Conservation (phyloP, 2,113 vertebrate species). For the Caloenas nicobarica region DNA sequence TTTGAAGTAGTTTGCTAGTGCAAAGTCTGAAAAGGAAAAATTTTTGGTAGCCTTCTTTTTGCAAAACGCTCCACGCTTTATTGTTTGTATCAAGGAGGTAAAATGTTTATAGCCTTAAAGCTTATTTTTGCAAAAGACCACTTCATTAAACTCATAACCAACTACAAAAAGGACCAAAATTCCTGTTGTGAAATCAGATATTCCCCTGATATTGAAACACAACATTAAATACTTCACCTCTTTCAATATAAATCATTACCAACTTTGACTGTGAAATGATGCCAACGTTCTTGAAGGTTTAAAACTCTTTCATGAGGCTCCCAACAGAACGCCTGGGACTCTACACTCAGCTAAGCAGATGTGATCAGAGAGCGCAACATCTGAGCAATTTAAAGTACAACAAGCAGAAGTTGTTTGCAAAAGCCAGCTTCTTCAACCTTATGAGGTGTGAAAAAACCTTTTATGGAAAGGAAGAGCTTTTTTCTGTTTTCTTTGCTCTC, state of each 20-base stretch:
- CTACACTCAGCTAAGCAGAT: background rate
- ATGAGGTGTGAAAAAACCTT: too few species aligned
- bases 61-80: background rate
- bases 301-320: background rate
- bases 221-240: background rate
- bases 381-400: background rate
- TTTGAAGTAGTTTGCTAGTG: background rate
- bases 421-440: background rate
- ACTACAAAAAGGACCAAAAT: rapidly evolving
- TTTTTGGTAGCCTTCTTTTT: background rate
- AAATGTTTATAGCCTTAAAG: background rate
- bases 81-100: background rate
- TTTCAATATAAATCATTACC: background rate
- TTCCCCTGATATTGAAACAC: background rate
- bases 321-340: background rate
- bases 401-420: background rate
- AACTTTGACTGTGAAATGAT: background rate
- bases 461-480: background rate
- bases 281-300: background rate
- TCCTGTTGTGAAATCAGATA: background rate
- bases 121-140: background rate
- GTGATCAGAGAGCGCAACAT: rapidly evolving
- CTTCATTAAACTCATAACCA: background rate
- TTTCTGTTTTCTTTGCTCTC: background rate
- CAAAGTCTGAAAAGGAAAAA: background rate